Conservation (phyloP, 1,140 invertebrate species). For the Halictus rubicundus region DNA sequence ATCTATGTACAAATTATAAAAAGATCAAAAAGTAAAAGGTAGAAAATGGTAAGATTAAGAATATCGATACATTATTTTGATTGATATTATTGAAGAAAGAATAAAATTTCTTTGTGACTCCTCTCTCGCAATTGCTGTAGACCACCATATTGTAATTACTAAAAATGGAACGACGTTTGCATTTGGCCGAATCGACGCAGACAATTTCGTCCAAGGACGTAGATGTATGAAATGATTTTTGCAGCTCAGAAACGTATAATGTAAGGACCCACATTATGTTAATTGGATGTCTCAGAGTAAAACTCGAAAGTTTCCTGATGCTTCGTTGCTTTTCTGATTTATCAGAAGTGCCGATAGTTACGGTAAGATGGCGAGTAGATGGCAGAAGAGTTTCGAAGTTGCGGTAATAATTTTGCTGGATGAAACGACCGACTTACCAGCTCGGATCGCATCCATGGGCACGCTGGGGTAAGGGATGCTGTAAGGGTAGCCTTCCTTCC, state of each 20-base stretch:
- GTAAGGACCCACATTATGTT: neutral
- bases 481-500: slow-evolving; percentile 97
- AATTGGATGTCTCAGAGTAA: neutral
- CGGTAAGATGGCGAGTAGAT: neutral
- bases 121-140: too few relatives aligned
- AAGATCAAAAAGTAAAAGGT: too few relatives aligned
- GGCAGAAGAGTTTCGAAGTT: neutral
- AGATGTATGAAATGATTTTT: too few relatives aligned
- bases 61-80: too few relatives aligned
- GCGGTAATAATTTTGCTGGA: neutral
- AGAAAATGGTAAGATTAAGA: too few relatives aligned
- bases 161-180: too few relatives aligned
- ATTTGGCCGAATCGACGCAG: too few relatives aligned
- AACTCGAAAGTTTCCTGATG: neutral
- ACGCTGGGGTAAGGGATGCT: slow-evolving; percentile 95
- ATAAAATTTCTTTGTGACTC: too few relatives aligned
- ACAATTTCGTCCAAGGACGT: too few relatives aligned
- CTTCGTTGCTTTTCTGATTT: neutral
- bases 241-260: neutral
- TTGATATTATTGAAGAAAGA: too few relatives aligned
- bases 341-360: neutral
- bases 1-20: too few relatives aligned
- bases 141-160: too few relatives aligned
- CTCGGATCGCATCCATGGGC: slow-evolving; percentile 93
- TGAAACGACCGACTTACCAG: slow-evolving; percentile 82